Conservation (phyloP, 1,140 invertebrate genomes). For the Drosophila rufa region DNA sequence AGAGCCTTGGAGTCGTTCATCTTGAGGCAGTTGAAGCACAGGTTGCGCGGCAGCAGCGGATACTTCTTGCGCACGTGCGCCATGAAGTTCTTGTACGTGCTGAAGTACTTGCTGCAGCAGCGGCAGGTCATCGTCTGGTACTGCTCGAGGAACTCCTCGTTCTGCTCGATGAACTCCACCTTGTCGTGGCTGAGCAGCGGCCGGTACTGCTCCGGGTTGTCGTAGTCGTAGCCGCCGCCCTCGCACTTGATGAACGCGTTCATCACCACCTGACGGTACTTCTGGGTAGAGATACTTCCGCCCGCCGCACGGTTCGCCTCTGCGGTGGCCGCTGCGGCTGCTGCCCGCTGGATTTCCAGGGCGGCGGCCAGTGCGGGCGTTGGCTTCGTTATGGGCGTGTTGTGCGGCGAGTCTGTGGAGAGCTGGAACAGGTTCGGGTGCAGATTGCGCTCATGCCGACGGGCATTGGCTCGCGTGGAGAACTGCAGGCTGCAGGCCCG, state of each 20-base stretch:
- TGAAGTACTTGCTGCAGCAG: constrained; percentile 79
- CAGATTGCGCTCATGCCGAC: constrained; percentile 82
- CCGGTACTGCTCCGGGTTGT: constrained; percentile 82
- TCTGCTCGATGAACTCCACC: constrained; percentile 79
- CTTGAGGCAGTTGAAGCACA: constrained; percentile 84
- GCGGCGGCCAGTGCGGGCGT: constrained; percentile 75
- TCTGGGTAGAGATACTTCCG: constrained; percentile 72
- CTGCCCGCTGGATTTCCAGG: constrained; percentile 73
- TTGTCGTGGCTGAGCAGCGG: constrained; percentile 75
- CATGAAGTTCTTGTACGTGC: constrained; percentile 85
- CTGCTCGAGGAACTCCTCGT: constrained; percentile 80
- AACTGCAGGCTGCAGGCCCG: constrained; percentile 83
- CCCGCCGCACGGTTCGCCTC: constrained; percentile 62
- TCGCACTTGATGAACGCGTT: constrained; percentile 81
- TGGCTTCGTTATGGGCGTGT: constrained; percentile 76
- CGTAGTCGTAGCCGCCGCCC: constrained; percentile 78
- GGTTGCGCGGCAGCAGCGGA: constrained; percentile 74
- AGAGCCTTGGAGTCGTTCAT: constrained; percentile 84
- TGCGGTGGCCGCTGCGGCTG: constrained; percentile 64
- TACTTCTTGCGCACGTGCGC: constrained; percentile 85
- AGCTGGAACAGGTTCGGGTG: constrained; percentile 83
- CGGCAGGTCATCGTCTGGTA: constrained; percentile 84
- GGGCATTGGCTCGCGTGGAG: constrained; percentile 84
- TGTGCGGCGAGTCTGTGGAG: constrained; percentile 75
- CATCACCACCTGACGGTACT: constrained; percentile 78